These are phyloP conservation scores for Dexiosoma caninum DNA, from an alignment of 2,888 invertebrate species.

Conservation along the genomic window DNA sequence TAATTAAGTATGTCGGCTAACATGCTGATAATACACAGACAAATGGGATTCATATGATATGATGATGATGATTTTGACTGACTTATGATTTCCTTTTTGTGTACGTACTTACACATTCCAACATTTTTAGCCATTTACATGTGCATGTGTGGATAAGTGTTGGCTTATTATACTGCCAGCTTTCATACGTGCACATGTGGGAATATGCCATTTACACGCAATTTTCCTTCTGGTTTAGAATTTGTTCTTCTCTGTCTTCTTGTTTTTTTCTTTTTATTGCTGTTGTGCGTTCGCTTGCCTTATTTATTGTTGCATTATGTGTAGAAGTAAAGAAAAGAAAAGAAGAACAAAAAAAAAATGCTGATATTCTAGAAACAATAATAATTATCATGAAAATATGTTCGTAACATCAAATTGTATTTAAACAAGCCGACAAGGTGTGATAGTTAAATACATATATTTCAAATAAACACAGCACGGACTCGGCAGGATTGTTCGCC, in stretches of 20 bases:
- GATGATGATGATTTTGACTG: conserved; percentile 57
- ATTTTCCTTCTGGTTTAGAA: conserved; percentile 46
- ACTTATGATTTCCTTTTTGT: conserved; percentile 61
- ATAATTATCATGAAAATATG: conserved; percentile 45
- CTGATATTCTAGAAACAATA: conserved; percentile 33
- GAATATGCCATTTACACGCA: conserved; percentile 61
- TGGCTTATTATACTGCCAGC: background rate
- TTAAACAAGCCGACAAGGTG: conserved; percentile 60
- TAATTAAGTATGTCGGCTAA: conserved; percentile 57
- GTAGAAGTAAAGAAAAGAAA: background rate
- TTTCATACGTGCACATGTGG: conserved; percentile 21
- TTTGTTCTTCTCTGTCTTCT: background rate
- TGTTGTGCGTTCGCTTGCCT: background rate
- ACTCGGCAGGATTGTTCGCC: background rate
- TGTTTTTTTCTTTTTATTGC: conserved; percentile 1
- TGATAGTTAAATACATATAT: conserved; percentile 51
- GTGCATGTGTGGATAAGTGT: background rate
- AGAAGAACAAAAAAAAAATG: background rate
- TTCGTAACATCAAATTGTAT: conserved; percentile 40
- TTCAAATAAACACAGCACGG: conserved; percentile 21
- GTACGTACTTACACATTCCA: background rate
- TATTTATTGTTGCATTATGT: conserved; percentile 15
- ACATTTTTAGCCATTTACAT: background rate
- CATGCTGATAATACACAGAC: conserved; percentile 1
- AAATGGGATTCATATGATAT: conserved; percentile 10